phyloP scores from a whole-genome alignment of 2,888 invertebrate species.

The Drosophila mayaguana region DNA sequence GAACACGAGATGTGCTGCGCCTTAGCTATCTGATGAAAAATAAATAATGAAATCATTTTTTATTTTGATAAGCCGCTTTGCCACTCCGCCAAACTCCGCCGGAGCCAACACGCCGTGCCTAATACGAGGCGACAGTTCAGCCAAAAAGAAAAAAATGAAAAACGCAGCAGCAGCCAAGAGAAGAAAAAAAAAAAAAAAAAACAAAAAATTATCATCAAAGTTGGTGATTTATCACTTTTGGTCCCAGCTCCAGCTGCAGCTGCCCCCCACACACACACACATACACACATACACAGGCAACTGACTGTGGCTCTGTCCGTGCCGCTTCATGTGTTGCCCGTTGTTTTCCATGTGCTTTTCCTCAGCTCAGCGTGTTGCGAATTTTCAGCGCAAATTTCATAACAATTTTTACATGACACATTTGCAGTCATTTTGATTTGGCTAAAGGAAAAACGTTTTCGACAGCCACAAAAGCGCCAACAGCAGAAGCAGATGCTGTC shows the following conservation, averaged over 20 bases:
- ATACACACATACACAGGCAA: too few relatives aligned
- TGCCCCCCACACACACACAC: not conserved
- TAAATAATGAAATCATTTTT: conserved; percentile 80
- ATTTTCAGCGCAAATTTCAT: conserved; percentile 64
- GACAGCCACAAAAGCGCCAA: conserved; percentile 18
- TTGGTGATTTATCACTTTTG: conserved; percentile 76
- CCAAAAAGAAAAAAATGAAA: not conserved
- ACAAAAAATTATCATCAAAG: conserved; percentile 69
- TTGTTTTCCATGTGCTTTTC: conserved; percentile 26
- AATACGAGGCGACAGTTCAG: conserved; percentile 33
- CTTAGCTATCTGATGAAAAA: conserved; percentile 76
- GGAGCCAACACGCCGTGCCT: conserved; percentile 20
- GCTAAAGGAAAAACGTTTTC: conserved; percentile 28
- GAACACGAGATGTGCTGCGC: conserved; percentile 50
- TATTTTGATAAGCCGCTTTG: conserved; percentile 81
- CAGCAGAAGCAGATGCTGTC: conserved; percentile 44
- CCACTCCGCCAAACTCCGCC: conserved; percentile 35
- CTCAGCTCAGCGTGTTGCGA: conserved; percentile 26
- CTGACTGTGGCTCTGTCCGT: not conserved
- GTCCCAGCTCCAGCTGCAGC: conserved; percentile 22
- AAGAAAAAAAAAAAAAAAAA: conserved; percentile 3
- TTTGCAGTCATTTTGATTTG: conserved; percentile 75
- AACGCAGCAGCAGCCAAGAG: not conserved
- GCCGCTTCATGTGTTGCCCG: conserved; percentile 2
- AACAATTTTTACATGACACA: conserved; percentile 70